Conservation (phyloP, 2,797 vertebrate species). For the Eulemur rubriventer region DNA sequence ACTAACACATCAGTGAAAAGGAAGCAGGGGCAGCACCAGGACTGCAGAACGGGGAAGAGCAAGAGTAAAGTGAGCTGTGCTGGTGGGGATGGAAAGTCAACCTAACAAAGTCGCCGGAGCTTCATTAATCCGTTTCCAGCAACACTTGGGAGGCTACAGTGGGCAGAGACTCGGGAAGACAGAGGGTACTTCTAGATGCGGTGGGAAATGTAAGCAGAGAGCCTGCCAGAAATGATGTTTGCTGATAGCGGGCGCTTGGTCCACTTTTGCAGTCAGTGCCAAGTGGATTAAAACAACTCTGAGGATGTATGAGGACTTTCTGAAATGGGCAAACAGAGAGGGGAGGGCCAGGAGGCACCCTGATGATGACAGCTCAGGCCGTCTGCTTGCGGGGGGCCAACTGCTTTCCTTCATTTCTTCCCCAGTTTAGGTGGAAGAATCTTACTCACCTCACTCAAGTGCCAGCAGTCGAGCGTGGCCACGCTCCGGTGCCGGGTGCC, state of each 20-base stretch:
- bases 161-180: neutral
- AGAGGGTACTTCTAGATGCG: neutral
- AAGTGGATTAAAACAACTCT: neutral
- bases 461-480: neutral
- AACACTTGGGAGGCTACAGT: neutral
- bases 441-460: rapidly evolving
- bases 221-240: neutral
- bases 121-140: neutral
- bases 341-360: neutral
- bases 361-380: rapidly evolving
- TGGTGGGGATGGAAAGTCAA: neutral
- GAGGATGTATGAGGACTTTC: neutral
- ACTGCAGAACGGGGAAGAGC: neutral
- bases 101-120: neutral
- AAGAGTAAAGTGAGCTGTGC: neutral
- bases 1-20: neutral
- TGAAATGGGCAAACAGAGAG: neutral
- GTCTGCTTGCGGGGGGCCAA: too few species aligned
- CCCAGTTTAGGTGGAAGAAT: neutral
- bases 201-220: neutral
- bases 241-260: neutral
- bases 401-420: neutral
- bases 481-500: rapidly evolving
- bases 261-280: neutral
- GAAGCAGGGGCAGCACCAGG: neutral